These are phyloP conservation scores for Drosophila leonis DNA, from an alignment of 2,888 invertebrate genomes.

Conservation along the genomic window DNA sequence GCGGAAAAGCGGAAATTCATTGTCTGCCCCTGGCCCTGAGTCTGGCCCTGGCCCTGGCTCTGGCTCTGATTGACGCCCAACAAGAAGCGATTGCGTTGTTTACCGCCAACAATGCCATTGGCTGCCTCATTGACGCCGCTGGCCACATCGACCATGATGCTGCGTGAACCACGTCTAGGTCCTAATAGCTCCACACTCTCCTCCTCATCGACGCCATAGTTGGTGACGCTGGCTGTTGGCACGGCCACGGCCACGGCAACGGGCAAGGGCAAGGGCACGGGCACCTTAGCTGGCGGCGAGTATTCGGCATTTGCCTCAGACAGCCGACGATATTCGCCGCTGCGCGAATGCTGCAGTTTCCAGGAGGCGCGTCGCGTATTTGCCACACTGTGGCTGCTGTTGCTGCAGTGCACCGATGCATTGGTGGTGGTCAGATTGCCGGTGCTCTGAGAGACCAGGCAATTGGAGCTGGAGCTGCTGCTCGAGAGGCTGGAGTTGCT, in stretches of 20 bases:
- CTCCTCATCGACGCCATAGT: slow-evolving; percentile 61
- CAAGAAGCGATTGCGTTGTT: slow-evolving; percentile 53
- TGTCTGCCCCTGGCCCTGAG: slow-evolving; percentile 40
- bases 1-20: slow-evolving; percentile 89
- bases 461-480: slow-evolving; percentile 71
- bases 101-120: slow-evolving; percentile 14
- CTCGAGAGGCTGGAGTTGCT: slow-evolving; percentile 79
- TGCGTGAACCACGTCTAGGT: slow-evolving; percentile 62
- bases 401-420: slow-evolving; percentile 69
- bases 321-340: slow-evolving; percentile 80
- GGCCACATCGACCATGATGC: slow-evolving; percentile 45
- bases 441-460: slow-evolving; percentile 65
- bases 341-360: slow-evolving; percentile 77
- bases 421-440: slow-evolving; percentile 69
- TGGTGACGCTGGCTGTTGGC: slow-evolving; percentile 17
- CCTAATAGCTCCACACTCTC: slow-evolving; percentile 69
- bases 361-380: slow-evolving; percentile 80
- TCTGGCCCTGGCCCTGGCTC: not conserved
- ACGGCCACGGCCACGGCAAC: slow-evolving; percentile 29
- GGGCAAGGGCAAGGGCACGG: slow-evolving; percentile 45
- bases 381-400: slow-evolving; percentile 62
- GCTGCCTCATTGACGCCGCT: slow-evolving; percentile 7
- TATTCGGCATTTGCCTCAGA: slow-evolving; percentile 77
- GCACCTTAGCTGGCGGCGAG: slow-evolving; percentile 62
- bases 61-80: slow-evolving; percentile 50